Percentiles rank a stretch among this genome's conserved stretches.
phyloP scores from a whole-genome alignment of 1,140 invertebrate species.

The Drosophila willistoni region DNA sequence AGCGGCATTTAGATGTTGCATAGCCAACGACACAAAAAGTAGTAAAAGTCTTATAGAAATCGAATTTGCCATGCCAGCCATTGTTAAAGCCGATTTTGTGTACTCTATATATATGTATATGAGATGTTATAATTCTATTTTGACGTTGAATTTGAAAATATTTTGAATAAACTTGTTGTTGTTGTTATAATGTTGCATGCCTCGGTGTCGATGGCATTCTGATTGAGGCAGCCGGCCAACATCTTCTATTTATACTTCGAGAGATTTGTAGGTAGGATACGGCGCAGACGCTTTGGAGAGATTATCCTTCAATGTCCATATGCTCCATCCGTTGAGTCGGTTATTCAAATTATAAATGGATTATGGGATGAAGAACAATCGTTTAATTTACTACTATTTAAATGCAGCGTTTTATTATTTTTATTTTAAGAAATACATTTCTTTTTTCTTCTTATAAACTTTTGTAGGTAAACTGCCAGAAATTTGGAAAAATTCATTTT shows the following conservation, averaged over 20 bases:
- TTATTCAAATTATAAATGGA: constrained; percentile 34
- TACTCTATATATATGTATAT: neutral
- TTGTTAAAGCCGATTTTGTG: neutral
- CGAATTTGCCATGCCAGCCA: neutral
- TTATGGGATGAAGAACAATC: neutral
- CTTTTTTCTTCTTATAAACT: constrained; percentile 13
- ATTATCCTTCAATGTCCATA: constrained; percentile 8
- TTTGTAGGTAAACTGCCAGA: constrained; percentile 36
- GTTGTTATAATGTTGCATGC: neutral
- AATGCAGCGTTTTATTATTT: constrained; percentile 34
- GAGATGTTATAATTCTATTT: neutral
- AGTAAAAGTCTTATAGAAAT: constrained; percentile 24
- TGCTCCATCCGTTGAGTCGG: neutral
- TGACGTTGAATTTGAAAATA: neutral
- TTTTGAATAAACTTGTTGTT: constrained; percentile 13
- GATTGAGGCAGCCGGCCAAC: neutral
- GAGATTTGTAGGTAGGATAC: neutral
- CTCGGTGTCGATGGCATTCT: constrained; percentile 19
- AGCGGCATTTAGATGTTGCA: constrained; percentile 15
- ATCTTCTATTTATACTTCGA: constrained; percentile 38
- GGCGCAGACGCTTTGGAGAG: constrained; percentile 33
- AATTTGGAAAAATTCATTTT: constrained; percentile 32
- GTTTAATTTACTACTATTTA: constrained; percentile 29
- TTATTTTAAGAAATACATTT: neutral
- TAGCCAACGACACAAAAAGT: constrained; percentile 19